A percentile compares a stretch with the other conserved stretches of the same genome.
Conservation (phyloP, 2,888 invertebrate genomes). For the Cephus pygmeus region DNA sequence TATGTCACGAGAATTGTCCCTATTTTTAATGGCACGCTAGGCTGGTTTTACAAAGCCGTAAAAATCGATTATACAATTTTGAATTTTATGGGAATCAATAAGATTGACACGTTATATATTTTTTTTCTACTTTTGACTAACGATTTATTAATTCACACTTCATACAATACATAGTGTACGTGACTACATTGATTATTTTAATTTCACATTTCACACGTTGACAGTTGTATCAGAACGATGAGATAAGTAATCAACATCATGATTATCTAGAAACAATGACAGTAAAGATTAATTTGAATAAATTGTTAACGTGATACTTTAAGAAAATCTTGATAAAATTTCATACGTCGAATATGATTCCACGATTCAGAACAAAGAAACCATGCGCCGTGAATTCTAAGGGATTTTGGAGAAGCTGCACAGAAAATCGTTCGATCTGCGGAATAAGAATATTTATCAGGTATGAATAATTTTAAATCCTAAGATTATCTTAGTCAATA, state of each 20-base stretch:
- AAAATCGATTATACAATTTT: neutral
- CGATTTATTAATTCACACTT: neutral
- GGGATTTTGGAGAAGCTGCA: slow-evolving; percentile 47
- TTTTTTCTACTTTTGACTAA: neutral
- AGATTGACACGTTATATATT: neutral
- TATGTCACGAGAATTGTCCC: neutral
- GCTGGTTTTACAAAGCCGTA: neutral
- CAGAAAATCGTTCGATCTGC: neutral
- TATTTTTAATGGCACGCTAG: neutral
- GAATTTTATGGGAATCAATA: neutral
- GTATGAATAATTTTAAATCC: too few relatives aligned
- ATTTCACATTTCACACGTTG: neutral
- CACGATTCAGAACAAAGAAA: slow-evolving; percentile 43
- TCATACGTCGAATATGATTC: neutral
- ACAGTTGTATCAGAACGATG: neutral
- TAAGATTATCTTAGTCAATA: too few relatives aligned
- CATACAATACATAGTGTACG: neutral
- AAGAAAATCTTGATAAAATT: neutral
- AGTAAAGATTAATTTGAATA: neutral
- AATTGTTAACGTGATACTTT: neutral
- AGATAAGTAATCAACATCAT: neutral
- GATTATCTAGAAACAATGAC: neutral
- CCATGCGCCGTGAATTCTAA: slow-evolving; percentile 47
- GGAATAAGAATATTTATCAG: neutral
- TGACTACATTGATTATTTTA: neutral